Conservation (phyloP, 64 coral and sea anemone species). For the Actinia equina region DNA sequence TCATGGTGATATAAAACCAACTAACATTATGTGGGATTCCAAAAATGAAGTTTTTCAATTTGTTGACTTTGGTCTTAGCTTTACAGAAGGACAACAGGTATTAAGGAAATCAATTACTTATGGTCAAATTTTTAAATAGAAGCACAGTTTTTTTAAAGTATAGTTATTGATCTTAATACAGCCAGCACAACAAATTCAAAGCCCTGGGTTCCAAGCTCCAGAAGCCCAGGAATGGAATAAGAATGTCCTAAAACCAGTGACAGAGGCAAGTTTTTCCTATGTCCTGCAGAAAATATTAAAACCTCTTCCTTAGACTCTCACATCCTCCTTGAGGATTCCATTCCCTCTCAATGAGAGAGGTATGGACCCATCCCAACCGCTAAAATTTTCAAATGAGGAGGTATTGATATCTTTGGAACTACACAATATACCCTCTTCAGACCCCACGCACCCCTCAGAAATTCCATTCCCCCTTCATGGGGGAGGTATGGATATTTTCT, state of each 20-base stretch:
- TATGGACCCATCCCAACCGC: no score
- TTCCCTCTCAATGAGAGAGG: no score
- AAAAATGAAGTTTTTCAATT: slow-evolving; percentile 57
- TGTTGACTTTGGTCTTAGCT: slow-evolving; percentile 88
- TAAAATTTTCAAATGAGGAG: no score
- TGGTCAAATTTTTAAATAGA: neutral
- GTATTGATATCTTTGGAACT: no score
- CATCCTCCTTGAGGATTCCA: no score
- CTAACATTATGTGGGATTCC: slow-evolving; percentile 87
- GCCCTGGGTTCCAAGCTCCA: slow-evolving; percentile 73
- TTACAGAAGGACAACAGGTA: slow-evolving; percentile 47
- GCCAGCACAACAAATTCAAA: slow-evolving; percentile 70
- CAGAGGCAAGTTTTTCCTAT: neutral
- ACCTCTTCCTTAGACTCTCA: no score
- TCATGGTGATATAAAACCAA: slow-evolving; percentile 88
- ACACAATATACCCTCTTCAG: no score
- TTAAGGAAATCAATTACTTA: neutral
- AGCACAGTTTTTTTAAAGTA: neutral
- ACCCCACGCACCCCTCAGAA: no score
- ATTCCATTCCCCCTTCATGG: no score
- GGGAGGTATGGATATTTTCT: no score
- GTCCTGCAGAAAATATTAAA: no score
- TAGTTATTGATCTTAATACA: neutral
- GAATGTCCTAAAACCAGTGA: neutral
- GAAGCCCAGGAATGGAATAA: slow-evolving; percentile 71